A percentile compares a stretch with the other conserved stretches of the same genome.
Conservation (phyloP, 2,888 invertebrate genomes). For the Zootermopsis nevadensis region DNA sequence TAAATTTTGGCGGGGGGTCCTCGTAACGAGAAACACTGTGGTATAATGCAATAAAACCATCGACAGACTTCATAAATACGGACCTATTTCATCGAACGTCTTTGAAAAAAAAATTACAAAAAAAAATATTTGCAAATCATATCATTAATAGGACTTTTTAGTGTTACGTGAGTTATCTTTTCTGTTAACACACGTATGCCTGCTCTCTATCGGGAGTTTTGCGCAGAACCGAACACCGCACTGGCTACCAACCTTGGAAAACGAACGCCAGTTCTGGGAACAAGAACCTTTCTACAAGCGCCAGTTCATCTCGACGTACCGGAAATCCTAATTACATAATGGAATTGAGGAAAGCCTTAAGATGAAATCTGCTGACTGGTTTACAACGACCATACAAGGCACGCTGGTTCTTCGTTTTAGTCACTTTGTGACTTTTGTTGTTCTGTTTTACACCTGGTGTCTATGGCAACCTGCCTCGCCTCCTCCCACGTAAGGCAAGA, state of each 20-base stretch:
- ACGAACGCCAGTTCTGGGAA: constrained; percentile 13
- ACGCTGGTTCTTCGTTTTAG: not conserved
- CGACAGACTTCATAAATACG: too few relatives aligned
- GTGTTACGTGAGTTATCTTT: too few relatives aligned
- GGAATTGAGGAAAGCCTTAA: constrained; percentile 37
- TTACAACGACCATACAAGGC: not conserved
- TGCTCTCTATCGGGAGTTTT: too few relatives aligned
- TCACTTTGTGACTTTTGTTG: not conserved
- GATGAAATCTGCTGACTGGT: constrained; percentile 24
- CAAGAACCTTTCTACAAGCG: not conserved
- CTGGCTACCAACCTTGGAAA: not conserved
- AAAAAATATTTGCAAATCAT: too few relatives aligned
- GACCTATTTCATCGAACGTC: too few relatives aligned
- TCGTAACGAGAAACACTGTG: too few relatives aligned
- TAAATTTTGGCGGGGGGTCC: too few relatives aligned
- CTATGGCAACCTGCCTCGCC: not conserved
- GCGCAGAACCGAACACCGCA: too few relatives aligned
- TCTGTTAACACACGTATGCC: too few relatives aligned
- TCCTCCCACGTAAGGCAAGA: not conserved
- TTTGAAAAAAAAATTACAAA: too few relatives aligned
- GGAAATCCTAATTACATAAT: constrained; percentile 36
- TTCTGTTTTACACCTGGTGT: not conserved
- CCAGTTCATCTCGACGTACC: constrained; percentile 1
- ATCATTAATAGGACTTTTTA: too few relatives aligned
- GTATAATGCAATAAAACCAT: too few relatives aligned